Conservation (phyloP, 2,797 vertebrate species). For the Loriculus beryllinus region DNA sequence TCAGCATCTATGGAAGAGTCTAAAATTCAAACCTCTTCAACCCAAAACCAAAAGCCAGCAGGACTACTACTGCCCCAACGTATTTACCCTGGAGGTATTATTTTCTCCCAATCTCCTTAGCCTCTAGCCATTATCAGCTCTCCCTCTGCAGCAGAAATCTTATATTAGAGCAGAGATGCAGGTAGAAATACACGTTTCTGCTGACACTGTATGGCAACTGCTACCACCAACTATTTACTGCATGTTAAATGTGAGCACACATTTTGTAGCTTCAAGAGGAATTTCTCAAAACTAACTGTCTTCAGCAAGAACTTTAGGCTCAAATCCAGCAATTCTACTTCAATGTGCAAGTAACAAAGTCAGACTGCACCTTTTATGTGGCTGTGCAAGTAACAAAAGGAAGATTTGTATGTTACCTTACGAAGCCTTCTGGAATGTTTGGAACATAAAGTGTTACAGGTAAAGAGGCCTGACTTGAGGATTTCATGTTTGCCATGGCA, state of each 20-base stretch:
- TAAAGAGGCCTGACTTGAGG: constrained; percentile 83
- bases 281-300: neutral
- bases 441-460: constrained; percentile 92
- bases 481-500: constrained; percentile 88
- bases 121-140: neutral
- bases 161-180: neutral
- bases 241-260: neutral
- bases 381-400: neutral
- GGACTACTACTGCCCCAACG: neutral
- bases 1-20: neutral
- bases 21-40: neutral
- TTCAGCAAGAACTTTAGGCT: neutral
- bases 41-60: neutral
- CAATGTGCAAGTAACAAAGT: neutral
- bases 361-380: neutral
- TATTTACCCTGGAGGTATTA: neutral
- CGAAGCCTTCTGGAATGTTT: constrained; percentile 90
- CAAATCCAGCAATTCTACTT: neutral
- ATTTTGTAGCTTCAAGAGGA: neutral
- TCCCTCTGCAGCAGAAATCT: neutral
- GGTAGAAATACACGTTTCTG: neutral
- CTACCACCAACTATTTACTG: neutral
- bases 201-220: neutral
- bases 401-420: constrained; percentile 80
- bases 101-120: neutral